Evolutionary conservation across 2,797 vertebrate genomes (phyloP).

Genomic region (Fringilla coelebs): DNA sequence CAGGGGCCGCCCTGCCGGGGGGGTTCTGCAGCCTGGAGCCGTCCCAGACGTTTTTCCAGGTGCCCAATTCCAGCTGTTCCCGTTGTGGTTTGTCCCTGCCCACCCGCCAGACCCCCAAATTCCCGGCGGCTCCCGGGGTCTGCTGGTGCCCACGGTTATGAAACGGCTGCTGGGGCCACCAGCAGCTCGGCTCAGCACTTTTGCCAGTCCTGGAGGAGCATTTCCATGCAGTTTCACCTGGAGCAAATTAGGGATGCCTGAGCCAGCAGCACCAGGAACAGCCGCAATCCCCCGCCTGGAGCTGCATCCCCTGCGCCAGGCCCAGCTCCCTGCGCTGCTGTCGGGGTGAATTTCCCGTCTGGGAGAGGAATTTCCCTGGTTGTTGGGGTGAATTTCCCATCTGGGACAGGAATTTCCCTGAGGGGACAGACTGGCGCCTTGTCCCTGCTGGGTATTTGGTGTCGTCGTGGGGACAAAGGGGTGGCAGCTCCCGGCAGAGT

Average conservation of each 20-base stretch:
- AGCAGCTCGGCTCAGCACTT: conserved; percentile 15
- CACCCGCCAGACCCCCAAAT: accelerated
- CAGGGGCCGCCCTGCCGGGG: not conserved
- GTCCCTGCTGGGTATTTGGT: accelerated
- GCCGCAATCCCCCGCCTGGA: not conserved
- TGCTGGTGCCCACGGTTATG: not conserved
- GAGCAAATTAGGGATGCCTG: not conserved
- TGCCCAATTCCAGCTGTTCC: not conserved
- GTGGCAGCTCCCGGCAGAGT: not conserved
- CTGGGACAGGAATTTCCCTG: accelerated
- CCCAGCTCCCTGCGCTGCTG: accelerated
- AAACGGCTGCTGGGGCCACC: not conserved
- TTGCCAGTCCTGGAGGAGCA: not conserved
- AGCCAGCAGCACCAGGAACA: not conserved
- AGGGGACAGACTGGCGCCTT: accelerated
- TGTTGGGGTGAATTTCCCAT: accelerated
- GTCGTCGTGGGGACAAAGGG: not conserved
- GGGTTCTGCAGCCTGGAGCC: not conserved
- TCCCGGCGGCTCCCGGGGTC: not conserved
- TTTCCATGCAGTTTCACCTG: not conserved
- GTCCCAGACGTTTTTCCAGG: accelerated
- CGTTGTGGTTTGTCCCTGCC: accelerated
- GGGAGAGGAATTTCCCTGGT: not conserved
- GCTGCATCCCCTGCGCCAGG: accelerated
- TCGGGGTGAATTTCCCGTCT: accelerated